Base-by-base conservation (phyloP, 2,113 vertebrate genomes). In the Anolis carolinensis region DNA sequence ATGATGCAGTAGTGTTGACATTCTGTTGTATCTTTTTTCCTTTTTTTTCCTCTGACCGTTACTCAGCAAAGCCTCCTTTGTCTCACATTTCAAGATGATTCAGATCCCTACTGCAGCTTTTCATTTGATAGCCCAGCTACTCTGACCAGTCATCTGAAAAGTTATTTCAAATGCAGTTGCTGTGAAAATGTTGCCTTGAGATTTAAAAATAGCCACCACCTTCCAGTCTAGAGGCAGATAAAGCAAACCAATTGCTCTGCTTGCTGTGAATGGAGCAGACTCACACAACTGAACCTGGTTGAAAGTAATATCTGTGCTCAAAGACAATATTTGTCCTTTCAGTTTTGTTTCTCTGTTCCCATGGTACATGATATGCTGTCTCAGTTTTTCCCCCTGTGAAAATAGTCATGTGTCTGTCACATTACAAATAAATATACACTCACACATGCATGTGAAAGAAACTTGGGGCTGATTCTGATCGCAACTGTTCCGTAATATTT, bases 161-260 rank as follows among this genome's bases (percentile, higher is more conserved):
- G 78, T 0, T 87, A 65, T 71, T 91, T 72, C 25, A 81, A 88
- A 90, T 70, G 81, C 87, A 85, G 74, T 85, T 77, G 83, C 84
- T 81, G 73, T 78, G 44, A 79, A n/a, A 82, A 72, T 21, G 52
- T 67, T 88, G 80, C 82, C 81, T 86, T 86, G 68, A 34, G 0
- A 67, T 34, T 88, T 91, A 93, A 94, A 94, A 93, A 93, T 92
- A 95, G 91, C 86, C 79, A 50, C 89, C 85, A 87, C 86, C 65
- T 93, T 94, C 91, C 78, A 85, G 81, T 82, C 86, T 75, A 79
- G 89, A 86, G 88, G 90, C 10, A 65, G 79, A 90, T 86, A 62
- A 63, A 87, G 87, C 74, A 52, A 70, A 84, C 44, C 34, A 71
- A 80, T 82, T 82, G 88, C 88, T 76, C 1, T 44, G 62, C 72